Evolutionary conservation across 1,140 invertebrate genomes (phyloP).

Genomic region (Diuraphis noxia): DNA sequence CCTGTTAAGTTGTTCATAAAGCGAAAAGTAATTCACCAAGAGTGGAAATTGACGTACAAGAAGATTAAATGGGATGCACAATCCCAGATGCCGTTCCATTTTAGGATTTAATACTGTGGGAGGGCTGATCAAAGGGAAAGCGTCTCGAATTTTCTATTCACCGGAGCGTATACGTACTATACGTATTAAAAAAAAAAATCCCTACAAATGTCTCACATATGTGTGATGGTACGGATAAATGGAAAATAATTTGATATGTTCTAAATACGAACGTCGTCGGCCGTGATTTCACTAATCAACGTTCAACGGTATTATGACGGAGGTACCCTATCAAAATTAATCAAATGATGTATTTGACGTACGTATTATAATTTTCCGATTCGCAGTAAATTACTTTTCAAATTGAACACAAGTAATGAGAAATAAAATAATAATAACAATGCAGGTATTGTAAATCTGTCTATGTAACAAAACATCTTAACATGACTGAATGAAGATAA

Average conservation of each 20-base stretch:
- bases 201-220: background rate
- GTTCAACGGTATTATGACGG: too few relatives aligned
- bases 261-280: background rate
- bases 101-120: slow-evolving; percentile 48
- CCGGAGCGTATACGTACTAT: background rate
- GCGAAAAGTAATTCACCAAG: slow-evolving; percentile 51
- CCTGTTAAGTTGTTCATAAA: slow-evolving; percentile 52
- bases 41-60: slow-evolving; percentile 50
- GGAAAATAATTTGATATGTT: background rate
- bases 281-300: background rate
- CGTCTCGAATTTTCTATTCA: slow-evolving; percentile 41
- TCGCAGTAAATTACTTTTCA: too few relatives aligned
- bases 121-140: slow-evolving; percentile 42
- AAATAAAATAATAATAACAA: too few relatives aligned
- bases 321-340: too few relatives aligned
- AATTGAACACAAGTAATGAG: too few relatives aligned
- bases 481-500: too few relatives aligned
- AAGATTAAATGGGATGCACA: slow-evolving; percentile 50
- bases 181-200: background rate
- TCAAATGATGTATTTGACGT: too few relatives aligned
- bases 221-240: background rate
- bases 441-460: too few relatives aligned
- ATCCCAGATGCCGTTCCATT: slow-evolving; percentile 45
- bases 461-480: too few relatives aligned
- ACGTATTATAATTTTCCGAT: too few relatives aligned